Evolutionary conservation across 2,113 vertebrate genomes (phyloP).

Genomic region (Atlantisia rogersi): DNA sequence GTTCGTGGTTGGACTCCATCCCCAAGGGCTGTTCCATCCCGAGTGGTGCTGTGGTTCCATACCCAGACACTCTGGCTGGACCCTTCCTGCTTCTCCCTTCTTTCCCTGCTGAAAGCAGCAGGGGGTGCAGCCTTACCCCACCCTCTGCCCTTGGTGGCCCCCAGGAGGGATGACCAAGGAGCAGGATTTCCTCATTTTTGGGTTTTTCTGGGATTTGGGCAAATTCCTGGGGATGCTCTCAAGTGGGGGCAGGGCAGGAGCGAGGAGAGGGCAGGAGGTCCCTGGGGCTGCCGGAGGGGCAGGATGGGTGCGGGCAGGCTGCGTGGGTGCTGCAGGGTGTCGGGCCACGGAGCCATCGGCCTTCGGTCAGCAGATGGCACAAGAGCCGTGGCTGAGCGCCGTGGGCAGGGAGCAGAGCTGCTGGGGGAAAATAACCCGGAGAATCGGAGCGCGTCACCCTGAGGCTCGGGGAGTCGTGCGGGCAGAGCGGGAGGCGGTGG

Average conservation of each 20-base stretch:
- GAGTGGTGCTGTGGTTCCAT: not conserved
- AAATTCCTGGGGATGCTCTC: not conserved
- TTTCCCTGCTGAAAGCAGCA: not conserved
- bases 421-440: fast-evolving
- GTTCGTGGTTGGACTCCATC: fast-evolving
- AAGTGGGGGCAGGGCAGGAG: not conserved
- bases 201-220: not conserved
- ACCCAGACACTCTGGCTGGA: not conserved
- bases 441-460: not conserved
- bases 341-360: not conserved
- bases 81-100: not conserved
- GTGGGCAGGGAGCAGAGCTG: not conserved
- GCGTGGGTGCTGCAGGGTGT: fast-evolving
- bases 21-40: not conserved
- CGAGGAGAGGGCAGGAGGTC: not conserved
- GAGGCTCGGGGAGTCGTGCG: not conserved
- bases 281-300: not conserved
- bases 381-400: not conserved
- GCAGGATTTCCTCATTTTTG: not conserved
- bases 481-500: not conserved
- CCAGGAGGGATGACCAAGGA: too few species aligned
- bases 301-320: not conserved
- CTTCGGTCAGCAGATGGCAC: slow-evolving; percentile 52
- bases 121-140: too few species aligned
- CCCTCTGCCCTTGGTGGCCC: not conserved